Evolutionary conservation across 2,113 vertebrate genomes (phyloP).

Genomic region (Girardinichthys multiradiatus): DNA sequence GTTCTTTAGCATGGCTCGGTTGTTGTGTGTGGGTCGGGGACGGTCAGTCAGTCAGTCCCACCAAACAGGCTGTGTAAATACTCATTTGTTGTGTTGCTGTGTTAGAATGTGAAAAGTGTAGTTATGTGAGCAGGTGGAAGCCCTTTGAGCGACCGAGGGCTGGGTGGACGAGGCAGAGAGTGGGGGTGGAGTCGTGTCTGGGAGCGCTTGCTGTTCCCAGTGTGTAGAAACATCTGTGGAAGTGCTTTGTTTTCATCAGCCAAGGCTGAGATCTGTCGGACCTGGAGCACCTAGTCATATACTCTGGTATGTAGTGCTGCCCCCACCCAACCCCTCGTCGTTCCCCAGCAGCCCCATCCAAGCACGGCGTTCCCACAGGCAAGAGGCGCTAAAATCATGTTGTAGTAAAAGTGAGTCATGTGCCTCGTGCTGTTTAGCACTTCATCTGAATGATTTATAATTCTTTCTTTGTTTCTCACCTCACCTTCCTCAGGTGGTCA

Average conservation of each 20-base stretch:
- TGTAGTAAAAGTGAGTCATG: slow-evolving; percentile 72
- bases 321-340: slow-evolving; percentile 69
- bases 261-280: slow-evolving; percentile 79
- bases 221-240: slow-evolving; percentile 79
- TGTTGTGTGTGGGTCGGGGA: neutral
- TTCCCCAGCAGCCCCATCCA: slow-evolving; percentile 60
- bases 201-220: slow-evolving; percentile 70
- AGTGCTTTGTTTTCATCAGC: slow-evolving; percentile 79
- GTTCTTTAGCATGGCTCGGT: neutral
- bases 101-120: slow-evolving; percentile 31
- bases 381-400: slow-evolving; percentile 58
- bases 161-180: slow-evolving; percentile 37
- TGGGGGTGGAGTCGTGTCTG: slow-evolving; percentile 47
- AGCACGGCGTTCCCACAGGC: slow-evolving; percentile 65
- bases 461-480: slow-evolving; percentile 35
- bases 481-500: slow-evolving; percentile 78
- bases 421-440: slow-evolving; percentile 47
- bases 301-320: slow-evolving; percentile 78
- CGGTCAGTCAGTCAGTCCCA: neutral
- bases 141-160: slow-evolving; percentile 48
- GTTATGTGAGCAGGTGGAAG: slow-evolving; percentile 69
- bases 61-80: slow-evolving; percentile 9
- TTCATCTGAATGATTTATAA: slow-evolving; percentile 61
- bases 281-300: slow-evolving; percentile 82
- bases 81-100: slow-evolving; percentile 5